Evolutionary conservation across 2,888 invertebrate genomes (phyloP).

Genomic region (Zhuqinia jingwanae): DNA sequence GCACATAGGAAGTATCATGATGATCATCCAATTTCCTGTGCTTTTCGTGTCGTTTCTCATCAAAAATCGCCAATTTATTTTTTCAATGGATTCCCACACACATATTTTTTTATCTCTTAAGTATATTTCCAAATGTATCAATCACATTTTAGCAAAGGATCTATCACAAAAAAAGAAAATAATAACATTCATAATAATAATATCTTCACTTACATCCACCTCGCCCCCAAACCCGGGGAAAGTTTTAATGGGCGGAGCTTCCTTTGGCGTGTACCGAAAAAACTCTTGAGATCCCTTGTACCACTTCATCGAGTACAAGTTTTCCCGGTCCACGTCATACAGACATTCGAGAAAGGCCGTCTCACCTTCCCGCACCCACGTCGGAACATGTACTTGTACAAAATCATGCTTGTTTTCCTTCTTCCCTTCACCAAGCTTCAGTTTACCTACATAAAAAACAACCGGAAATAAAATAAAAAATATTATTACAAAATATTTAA

Average conservation of each 20-base stretch:
- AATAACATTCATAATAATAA: no score
- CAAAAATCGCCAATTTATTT: no score
- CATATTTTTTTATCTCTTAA: no score
- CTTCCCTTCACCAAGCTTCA: constrained; percentile 66
- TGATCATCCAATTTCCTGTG: no score
- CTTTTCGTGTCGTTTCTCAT: no score
- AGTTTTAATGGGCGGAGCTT: constrained; percentile 77
- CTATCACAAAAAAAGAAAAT: no score
- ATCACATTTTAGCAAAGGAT: no score
- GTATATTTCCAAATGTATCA: no score
- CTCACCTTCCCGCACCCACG: constrained; percentile 72
- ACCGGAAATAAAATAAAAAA: no score
- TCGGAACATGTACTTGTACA: constrained; percentile 72
- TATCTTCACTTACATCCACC: constrained; percentile 79
- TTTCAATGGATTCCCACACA: no score
- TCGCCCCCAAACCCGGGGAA: constrained; percentile 75
- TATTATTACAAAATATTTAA: no score
- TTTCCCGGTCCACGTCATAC: constrained; percentile 74
- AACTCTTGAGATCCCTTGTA: constrained; percentile 79
- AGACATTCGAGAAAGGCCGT: constrained; percentile 74
- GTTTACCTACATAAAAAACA: constrained; percentile 70
- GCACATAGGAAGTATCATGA: no score
- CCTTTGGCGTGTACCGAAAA: constrained; percentile 78
- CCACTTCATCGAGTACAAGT: constrained; percentile 79
- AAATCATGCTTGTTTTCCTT: constrained; percentile 37